Evolutionary conservation across 1,140 invertebrate genomes (phyloP).

Genomic region (Papilio polyxenes): DNA sequence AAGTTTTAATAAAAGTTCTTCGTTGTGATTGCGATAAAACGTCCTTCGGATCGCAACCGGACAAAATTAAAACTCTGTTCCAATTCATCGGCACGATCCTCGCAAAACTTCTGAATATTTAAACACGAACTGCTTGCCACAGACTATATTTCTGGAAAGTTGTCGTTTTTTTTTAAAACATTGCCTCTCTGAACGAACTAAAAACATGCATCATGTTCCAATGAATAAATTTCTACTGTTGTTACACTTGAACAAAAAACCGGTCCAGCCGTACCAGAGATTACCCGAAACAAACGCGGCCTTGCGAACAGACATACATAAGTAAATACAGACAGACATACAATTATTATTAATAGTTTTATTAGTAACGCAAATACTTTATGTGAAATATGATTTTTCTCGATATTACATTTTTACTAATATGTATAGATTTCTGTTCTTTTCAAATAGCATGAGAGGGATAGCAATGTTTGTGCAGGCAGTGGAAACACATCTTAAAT

Average conservation of each 20-base stretch:
- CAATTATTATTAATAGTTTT: too few species aligned
- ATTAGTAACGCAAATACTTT: too few species aligned
- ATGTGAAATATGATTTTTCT: too few species aligned
- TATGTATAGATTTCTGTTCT: neutral
- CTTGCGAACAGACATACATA: too few species aligned
- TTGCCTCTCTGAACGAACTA: neutral
- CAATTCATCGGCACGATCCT: conserved; percentile 19
- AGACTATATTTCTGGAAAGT: neutral
- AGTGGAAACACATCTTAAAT: neutral
- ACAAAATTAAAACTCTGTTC: conserved; percentile 22
- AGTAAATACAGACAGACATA: too few species aligned
- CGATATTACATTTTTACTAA: too few species aligned
- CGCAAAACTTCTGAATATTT: conserved; percentile 21
- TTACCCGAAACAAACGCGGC: too few species aligned
- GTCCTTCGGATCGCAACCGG: neutral
- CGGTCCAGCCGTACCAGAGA: too few species aligned
- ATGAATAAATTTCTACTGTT: neutral
- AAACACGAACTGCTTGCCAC: neutral
- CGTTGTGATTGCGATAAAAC: conserved; percentile 12
- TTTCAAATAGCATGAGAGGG: neutral
- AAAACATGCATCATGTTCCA: neutral
- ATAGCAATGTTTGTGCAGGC: neutral
- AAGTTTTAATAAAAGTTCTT: conserved; percentile 11
- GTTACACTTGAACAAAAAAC: neutral
- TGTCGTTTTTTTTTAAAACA: neutral